A percentile compares a stretch with the other conserved stretches of the same genome.
phyloP scores from a whole-genome alignment of 2,113 vertebrate species.

The Dasyurus viverrinus region DNA sequence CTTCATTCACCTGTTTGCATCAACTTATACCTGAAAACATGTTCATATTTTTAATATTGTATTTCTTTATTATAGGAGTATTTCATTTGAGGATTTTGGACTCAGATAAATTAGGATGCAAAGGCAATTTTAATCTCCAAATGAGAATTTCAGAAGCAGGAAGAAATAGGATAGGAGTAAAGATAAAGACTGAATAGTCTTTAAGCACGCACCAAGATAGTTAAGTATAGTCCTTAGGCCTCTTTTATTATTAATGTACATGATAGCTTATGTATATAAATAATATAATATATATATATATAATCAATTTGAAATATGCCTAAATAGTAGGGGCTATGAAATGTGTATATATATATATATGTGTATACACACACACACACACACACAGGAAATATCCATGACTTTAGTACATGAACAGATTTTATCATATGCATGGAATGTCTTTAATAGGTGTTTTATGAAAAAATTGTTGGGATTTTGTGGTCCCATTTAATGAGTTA shows the following conservation, averaged over 20 bases:
- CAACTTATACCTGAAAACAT: constrained; percentile 67
- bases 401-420: constrained; percentile 57
- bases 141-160: constrained; percentile 77
- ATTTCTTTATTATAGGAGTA: constrained; percentile 57
- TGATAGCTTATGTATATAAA: constrained; percentile 79
- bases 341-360: not conserved
- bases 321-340: constrained; percentile 71
- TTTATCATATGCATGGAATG: constrained; percentile 77
- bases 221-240: constrained; percentile 76
- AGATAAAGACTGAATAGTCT: constrained; percentile 76
- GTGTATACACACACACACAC: not conserved
- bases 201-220: constrained; percentile 74
- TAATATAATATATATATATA: constrained; percentile 62
- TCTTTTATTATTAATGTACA: constrained; percentile 80
- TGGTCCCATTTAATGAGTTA: constrained; percentile 63
- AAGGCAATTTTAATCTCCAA: constrained; percentile 77
- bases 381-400: constrained; percentile 63
- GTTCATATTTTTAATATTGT: constrained; percentile 73
- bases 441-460: constrained; percentile 75
- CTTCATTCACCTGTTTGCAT: constrained; percentile 64
- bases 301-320: constrained; percentile 78
- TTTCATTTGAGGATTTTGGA: constrained; percentile 76
- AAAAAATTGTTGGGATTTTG: constrained; percentile 73
- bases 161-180: constrained; percentile 65
- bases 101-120: constrained; percentile 49